Conservation (phyloP, 2,113 vertebrate genomes). For the Opisthocomus hoazin region DNA sequence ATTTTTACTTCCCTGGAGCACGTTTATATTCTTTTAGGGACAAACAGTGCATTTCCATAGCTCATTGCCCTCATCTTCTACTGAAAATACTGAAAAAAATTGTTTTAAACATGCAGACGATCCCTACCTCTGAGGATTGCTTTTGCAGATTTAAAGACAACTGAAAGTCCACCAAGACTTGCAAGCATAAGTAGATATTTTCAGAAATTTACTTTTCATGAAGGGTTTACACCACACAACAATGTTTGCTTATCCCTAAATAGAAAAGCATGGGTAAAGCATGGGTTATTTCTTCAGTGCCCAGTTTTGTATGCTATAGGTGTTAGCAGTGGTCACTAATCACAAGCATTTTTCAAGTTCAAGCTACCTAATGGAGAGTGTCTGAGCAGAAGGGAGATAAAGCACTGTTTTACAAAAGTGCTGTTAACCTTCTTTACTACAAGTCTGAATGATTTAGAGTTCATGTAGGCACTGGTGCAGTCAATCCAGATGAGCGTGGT, state of each 20-base stretch:
- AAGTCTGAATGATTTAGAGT: not conserved
- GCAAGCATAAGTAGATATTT: not conserved
- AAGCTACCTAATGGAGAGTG: not conserved
- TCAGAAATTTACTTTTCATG: not conserved
- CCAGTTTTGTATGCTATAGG: not conserved
- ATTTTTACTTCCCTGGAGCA: not conserved
- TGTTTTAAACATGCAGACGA: not conserved
- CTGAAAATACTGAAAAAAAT: not conserved
- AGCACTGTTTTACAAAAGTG: not conserved
- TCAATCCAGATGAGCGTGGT: accelerated
- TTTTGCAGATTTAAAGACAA: not conserved
- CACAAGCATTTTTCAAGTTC: not conserved
- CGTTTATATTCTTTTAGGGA: not conserved
- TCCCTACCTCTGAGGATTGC: not conserved
- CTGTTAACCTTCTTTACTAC: not conserved
- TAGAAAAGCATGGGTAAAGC: not conserved
- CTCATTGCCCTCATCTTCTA: not conserved
- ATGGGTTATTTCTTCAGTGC: not conserved
- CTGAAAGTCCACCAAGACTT: not conserved
- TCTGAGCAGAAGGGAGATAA: not conserved
- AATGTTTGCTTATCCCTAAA: not conserved
- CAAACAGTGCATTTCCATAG: not conserved
- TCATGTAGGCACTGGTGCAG: not conserved
- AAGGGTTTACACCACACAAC: not conserved
- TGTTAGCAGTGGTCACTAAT: not conserved